Percentiles rank a stretch among this genome's conserved stretches.
Evolutionary conservation across 37 sponge, comb jelly and placozoan species (phyloP).

Genomic region (Cliona cf. orientalis): DNA sequence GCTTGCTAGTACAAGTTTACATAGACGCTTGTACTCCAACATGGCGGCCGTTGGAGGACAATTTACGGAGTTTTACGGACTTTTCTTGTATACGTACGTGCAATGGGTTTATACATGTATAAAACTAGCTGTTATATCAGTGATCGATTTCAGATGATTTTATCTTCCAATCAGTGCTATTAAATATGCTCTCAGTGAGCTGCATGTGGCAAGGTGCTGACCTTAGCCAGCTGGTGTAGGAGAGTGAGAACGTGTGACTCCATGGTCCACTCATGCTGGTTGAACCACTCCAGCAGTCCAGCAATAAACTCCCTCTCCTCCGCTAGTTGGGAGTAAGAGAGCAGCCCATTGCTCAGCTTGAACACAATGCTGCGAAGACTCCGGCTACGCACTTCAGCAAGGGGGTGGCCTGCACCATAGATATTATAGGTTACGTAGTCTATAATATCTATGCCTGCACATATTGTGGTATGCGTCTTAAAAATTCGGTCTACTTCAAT

Average conservation of each 20-base stretch:
- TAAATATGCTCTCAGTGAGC: neutral
- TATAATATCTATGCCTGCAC: no score
- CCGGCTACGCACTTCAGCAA: conserved; percentile 59
- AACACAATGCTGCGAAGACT: conserved; percentile 59
- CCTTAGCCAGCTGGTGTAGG: conserved; percentile 45
- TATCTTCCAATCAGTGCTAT: no score
- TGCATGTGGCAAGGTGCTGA: neutral
- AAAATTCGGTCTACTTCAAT: no score
- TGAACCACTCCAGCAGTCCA: conserved; percentile 82
- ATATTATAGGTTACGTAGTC: no score
- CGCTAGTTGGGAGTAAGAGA: conserved; percentile 37
- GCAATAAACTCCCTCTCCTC: conserved; percentile 59
- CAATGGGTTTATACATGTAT: no score
- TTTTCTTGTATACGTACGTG: no score
- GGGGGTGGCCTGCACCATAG: conserved; percentile 72
- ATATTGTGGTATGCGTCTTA: no score
- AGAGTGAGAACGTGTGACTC: conserved; percentile 59
- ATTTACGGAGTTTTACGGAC: no score
- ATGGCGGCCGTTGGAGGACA: no score
- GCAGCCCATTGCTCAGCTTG: conserved; percentile 53
- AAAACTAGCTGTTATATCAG: no score
- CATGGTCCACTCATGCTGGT: conserved; percentile 55
- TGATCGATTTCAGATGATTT: neutral
- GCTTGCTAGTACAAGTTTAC: no score
- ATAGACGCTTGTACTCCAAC: no score